These are phyloP conservation scores for Enteromius anoplus DNA, from an alignment of 2,797 vertebrate genomes.

Conservation along the genomic window DNA sequence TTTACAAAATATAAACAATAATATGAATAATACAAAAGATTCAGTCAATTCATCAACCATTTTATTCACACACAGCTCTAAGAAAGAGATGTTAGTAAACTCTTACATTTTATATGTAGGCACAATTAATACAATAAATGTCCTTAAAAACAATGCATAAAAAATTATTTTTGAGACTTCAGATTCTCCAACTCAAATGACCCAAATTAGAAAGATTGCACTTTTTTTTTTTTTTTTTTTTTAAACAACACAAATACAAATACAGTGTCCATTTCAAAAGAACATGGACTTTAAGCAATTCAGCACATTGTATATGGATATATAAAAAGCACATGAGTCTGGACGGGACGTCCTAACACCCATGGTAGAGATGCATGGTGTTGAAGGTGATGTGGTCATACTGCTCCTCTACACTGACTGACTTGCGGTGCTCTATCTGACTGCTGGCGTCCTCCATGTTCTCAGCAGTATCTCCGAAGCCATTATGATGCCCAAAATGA, in stretches of 20 bases:
- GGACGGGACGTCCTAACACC: conserved; percentile 77
- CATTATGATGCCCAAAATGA: conserved; percentile 82
- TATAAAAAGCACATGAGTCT: conserved; percentile 9
- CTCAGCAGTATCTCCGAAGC: conserved; percentile 85
- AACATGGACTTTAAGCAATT: conserved; percentile 5
- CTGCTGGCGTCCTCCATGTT: conserved; percentile 84
- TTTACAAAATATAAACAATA: not conserved
- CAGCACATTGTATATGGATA: conserved; percentile 13
- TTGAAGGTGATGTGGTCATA: conserved; percentile 85
- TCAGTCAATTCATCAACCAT: conserved; percentile 9
- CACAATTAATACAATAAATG: conserved; percentile 19
- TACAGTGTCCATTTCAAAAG: conserved; percentile 6
- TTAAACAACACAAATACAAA: conserved; percentile 2
- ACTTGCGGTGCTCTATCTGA: conserved; percentile 87
- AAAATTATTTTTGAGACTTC: not conserved
- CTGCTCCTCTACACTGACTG: conserved; percentile 84
- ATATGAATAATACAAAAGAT: not conserved
- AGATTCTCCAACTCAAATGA: conserved; percentile 2
- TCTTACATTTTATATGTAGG: conserved; percentile 27
- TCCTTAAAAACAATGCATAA: conserved; percentile 14
- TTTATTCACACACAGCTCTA: conserved; percentile 30
- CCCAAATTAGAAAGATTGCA: not conserved
- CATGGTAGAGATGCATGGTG: conserved; percentile 89
- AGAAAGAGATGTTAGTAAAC: conserved; percentile 9
- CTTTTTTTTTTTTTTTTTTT: not conserved